phyloP scores from a whole-genome alignment of 2,888 invertebrate genomes.

The Platycheirus rosarum region DNA sequence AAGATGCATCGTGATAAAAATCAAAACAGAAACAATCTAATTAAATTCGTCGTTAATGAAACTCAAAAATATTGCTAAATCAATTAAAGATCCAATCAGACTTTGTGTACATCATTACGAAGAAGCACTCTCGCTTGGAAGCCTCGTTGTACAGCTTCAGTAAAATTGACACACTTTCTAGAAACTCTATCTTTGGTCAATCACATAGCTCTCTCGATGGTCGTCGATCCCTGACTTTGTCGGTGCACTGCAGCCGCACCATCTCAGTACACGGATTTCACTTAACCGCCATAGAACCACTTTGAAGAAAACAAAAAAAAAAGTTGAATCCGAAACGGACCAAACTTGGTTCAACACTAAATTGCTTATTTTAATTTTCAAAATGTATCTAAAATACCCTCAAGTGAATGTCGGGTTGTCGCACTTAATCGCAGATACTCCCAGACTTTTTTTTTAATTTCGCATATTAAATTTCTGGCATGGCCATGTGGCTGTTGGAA shows the following conservation, averaged over 20 bases:
- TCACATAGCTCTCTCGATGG: conserved; percentile 25
- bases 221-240: conserved; percentile 10
- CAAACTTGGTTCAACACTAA: conserved; percentile 43
- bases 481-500: too few species aligned
- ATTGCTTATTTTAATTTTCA: conserved; percentile 31
- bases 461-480: too few species aligned
- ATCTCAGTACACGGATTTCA: conserved; percentile 40
- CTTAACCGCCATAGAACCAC: conserved; percentile 41
- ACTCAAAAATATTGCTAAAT: conserved; percentile 10
- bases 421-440: not conserved
- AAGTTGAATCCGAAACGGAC: conserved; percentile 58
- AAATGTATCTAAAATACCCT: not conserved
- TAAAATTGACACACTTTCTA: conserved; percentile 72
- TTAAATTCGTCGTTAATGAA: not conserved
- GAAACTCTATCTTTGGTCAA: conserved; percentile 56
- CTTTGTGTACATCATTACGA: too few species aligned
- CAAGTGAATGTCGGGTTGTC: conserved; percentile 23
- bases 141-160: too few species aligned
- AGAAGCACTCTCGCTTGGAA: conserved; percentile 57
- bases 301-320: too few species aligned
- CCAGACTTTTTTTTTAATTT: too few species aligned
- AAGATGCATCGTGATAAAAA: conserved; percentile 22
- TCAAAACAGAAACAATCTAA: conserved; percentile 5
- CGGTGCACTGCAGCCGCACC: not conserved
- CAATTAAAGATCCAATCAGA: not conserved